Conservation (phyloP, 92 coral and sea anemone genomes). For the Diadumene lineata region DNA sequence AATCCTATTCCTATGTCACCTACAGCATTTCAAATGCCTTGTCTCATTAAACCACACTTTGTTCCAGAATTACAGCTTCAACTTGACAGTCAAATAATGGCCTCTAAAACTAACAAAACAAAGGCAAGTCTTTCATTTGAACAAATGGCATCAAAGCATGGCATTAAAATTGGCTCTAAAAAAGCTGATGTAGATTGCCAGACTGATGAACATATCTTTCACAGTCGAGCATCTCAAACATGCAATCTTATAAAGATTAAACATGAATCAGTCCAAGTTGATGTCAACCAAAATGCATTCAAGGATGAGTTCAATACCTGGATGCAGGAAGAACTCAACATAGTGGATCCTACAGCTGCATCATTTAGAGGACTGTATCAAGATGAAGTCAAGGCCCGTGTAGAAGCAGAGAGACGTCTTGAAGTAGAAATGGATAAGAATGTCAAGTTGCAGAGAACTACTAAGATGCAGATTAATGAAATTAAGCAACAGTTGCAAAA, state of each 20-base stretch:
- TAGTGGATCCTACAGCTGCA: constrained; percentile 37
- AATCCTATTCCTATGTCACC: background rate
- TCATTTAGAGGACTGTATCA: constrained; percentile 55
- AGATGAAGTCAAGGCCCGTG: constrained; percentile 27
- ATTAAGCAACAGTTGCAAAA: constrained; percentile 49
- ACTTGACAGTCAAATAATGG: background rate
- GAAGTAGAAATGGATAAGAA: constrained; percentile 60
- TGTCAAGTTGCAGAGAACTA: constrained; percentile 57
- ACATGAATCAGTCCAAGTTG: constrained; percentile 53
- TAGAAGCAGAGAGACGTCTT: constrained; percentile 49
- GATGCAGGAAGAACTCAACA: constrained; percentile 64
- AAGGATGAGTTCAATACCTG: constrained; percentile 58
- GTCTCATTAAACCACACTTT: background rate
- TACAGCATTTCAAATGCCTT: background rate
- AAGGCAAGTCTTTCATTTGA: constrained; percentile 32
- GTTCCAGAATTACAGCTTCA: background rate
- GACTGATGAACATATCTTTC: background rate
- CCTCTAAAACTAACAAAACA: background rate
- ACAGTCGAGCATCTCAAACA: constrained; percentile 24
- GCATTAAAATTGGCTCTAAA: constrained; percentile 57
- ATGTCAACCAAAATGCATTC: constrained; percentile 59
- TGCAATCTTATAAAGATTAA: background rate
- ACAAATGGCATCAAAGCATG: constrained; percentile 55
- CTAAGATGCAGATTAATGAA: constrained; percentile 55
- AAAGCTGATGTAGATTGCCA: constrained; percentile 16